Base-by-base conservation (phyloP, 2,797 vertebrate genomes). In the Eulemur albifrons region DNA sequence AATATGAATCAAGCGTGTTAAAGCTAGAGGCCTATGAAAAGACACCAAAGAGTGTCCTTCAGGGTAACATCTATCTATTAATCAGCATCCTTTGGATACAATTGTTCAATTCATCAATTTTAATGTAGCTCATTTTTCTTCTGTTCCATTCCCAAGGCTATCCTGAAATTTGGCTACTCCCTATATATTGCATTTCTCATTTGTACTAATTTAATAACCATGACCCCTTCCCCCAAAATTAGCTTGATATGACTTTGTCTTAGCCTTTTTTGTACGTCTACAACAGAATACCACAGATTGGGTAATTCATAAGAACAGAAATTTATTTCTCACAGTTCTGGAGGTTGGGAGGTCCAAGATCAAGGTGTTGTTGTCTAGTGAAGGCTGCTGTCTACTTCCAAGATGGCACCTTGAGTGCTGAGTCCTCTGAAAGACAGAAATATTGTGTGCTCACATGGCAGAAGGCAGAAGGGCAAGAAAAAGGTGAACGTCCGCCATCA, bases 51-150 rank as follows among this genome's bases (percentile, higher is more conserved):
- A 70, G 21, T 94, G 82, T 76, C 67, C 73, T 95, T 96, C 77
- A 61, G 69, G 75, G 52, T 96, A 86, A 35, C 69, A 90, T 88
- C 54, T 90, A 52, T 80, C 63, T 96, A 83, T 96, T 93, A 94
- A 96, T 93, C 87, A 94, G 65, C 32, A 93, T 48, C n/a, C 30
- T 93, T 84, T 93, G 38, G 83, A 88, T 94, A 72, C 69, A 93
- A 30, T 40, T 93, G 70, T 93, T 95, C 83, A 96, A 90, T 90
- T 96, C 87, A 95, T 97, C 73, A 83, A 84, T 89, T 96, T 97
- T 96, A 96, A 93, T 96, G 82, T 93, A 7, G 32, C 82, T 96
- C 92, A 93, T 91, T 96, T 97, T 97, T 97, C 90, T 95, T 97
- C 32, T 73, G 25, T 73, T 90, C 92, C 90, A 5, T 89, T 57